A percentile compares a stretch with the other conserved stretches of the same genome.
phyloP scores from a whole-genome alignment of 2,888 invertebrate species.

The Sthenelais limicola region DNA sequence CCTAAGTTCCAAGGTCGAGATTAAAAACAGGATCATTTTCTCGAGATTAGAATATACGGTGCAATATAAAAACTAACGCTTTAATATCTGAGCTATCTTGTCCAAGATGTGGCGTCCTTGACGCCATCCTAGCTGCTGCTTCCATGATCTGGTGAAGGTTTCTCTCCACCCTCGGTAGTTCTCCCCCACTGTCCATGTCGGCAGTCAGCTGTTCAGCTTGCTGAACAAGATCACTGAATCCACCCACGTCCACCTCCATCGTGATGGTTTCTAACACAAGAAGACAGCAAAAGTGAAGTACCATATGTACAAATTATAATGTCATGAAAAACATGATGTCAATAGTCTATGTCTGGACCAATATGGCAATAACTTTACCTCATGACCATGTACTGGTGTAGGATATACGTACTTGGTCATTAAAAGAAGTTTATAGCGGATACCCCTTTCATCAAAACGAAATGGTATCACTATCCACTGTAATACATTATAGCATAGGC shows the following conservation, averaged over 20 bases:
- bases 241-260: constrained; percentile 63
- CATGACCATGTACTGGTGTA: too few species aligned
- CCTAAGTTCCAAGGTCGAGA: too few species aligned
- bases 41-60: too few species aligned
- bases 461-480: too few species aligned
- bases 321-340: neutral
- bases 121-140: constrained; percentile 82
- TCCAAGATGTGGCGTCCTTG: constrained; percentile 83
- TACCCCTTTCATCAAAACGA: too few species aligned
- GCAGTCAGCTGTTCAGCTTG: constrained; percentile 93
- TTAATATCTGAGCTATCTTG: constrained; percentile 86
- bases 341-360: too few species aligned
- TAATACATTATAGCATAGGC: too few species aligned
- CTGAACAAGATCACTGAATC: constrained; percentile 87
- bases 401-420: too few species aligned
- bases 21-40: too few species aligned
- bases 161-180: constrained; percentile 83
- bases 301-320: neutral
- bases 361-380: too few species aligned
- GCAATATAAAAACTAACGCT: constrained; percentile 81
- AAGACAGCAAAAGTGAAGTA: too few species aligned
- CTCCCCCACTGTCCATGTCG: constrained; percentile 83
- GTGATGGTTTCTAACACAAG: neutral
- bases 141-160: constrained; percentile 92
- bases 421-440: too few species aligned